These are phyloP conservation scores for Silurus glanis DNA, from an alignment of 2,113 vertebrate genomes.

Conservation along the genomic window DNA sequence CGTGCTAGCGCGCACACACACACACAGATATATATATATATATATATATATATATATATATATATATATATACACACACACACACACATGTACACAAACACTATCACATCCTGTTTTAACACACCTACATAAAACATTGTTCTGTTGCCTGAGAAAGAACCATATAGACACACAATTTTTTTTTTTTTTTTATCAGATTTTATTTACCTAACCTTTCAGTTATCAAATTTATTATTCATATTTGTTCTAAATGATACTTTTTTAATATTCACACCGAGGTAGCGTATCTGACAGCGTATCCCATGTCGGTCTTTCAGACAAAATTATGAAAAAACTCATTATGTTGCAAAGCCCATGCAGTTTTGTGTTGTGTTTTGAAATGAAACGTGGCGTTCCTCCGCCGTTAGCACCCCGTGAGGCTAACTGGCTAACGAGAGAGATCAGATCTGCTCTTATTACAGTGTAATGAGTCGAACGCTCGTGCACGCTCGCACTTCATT, in stretches of 20 bases:
- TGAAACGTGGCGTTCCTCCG: not conserved
- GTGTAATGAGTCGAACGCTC: not conserved
- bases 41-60: not conserved
- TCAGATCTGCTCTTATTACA: not conserved
- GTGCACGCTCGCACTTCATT: not conserved
- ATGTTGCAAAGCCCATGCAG: not conserved
- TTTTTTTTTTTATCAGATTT: not conserved
- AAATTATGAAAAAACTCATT: not conserved
- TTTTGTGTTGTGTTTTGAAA: not conserved
- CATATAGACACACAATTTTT: not conserved
- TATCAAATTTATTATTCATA: not conserved
- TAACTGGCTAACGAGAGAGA: not conserved
- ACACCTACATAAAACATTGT: not conserved
- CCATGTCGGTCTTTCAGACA: not conserved
- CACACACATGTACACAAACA: not conserved
- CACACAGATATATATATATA: not conserved
- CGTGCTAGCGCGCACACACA: not conserved
- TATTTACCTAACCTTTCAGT: not conserved
- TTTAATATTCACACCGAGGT: not conserved
- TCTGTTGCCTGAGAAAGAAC: not conserved
- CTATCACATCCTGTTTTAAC: not conserved
- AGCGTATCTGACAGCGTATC: not conserved
- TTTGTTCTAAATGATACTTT: not conserved
- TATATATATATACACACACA: not conserved
- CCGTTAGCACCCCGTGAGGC: not conserved